Evolutionary conservation across 2,888 invertebrate genomes (phyloP).

Genomic region (Orthosia cruda): DNA sequence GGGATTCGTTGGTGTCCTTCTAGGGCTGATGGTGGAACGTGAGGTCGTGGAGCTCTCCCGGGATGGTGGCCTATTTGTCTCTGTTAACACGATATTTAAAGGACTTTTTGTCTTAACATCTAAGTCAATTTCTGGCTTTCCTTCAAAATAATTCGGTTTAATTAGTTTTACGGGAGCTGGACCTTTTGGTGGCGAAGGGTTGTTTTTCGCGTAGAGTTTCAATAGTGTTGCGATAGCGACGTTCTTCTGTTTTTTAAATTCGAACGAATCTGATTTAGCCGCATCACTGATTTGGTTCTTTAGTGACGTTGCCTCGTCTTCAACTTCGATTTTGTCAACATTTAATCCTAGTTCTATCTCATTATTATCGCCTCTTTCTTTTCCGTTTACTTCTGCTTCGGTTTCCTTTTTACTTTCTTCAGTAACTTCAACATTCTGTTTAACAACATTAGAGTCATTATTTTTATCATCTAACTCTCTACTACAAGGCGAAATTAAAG

Average conservation of each 20-base stretch:
- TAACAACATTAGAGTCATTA: conserved; percentile 30
- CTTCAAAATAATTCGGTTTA: conserved; percentile 77
- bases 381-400: conserved; percentile 10
- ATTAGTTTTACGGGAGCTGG: conserved; percentile 70
- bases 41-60: conserved; percentile 21
- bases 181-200: conserved; percentile 12
- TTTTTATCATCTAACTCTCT: neutral
- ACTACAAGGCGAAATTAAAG: conserved; percentile 10
- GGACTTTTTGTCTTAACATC: neutral
- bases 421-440: conserved; percentile 32
- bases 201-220: conserved; percentile 72
- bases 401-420: neutral
- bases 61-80: conserved; percentile 29
- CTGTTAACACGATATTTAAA: conserved; percentile 1
- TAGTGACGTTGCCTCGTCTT: conserved; percentile 69
- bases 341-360: conserved; percentile 6
- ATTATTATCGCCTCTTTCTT: conserved; percentile 3
- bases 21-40: conserved; percentile 15
- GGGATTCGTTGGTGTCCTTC: neutral
- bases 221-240: conserved; percentile 81
- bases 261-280: conserved; percentile 68
- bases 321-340: conserved; percentile 36
- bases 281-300: conserved; percentile 76
- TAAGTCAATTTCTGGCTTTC: conserved; percentile 7
- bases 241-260: conserved; percentile 76